These are phyloP conservation scores for Leptobrachium ailaonicum DNA, from an alignment of 2,113 vertebrate species.

Conservation along the genomic window DNA sequence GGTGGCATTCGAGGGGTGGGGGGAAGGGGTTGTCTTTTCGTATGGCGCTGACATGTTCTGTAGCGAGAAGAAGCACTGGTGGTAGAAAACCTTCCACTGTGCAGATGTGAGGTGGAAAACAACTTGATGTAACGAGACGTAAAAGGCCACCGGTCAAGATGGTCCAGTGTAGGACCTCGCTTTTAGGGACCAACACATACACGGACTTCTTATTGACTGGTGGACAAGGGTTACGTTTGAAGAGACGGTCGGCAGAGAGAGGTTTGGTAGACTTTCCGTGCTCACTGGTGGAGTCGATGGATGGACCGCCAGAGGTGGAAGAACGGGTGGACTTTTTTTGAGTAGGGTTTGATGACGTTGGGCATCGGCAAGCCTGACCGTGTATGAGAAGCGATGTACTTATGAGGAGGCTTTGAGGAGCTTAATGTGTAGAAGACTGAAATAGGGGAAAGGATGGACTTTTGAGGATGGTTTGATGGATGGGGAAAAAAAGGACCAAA, in stretches of 20 bases:
- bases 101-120: no score
- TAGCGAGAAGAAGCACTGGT: neutral
- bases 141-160: no score
- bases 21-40: neutral
- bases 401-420: no score
- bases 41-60: neutral
- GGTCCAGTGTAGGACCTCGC: no score
- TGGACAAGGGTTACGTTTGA: neutral
- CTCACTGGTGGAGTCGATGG: neutral
- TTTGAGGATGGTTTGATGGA: neutral
- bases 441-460: neutral
- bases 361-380: no score
- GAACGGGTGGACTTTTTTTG: constrained; percentile 2
- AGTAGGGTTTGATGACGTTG: neutral
- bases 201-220: neutral
- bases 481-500: no score
- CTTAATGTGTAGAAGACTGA: no score
- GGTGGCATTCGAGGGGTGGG: no score
- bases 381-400: no score
- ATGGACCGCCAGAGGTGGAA: neutral
- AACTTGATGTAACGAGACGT: no score
- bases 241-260: neutral
- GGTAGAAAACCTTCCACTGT: neutral
- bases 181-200: no score
- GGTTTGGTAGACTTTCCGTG: neutral